Conservation (phyloP, 1,140 invertebrate species). For the Psix sp. region DNA sequence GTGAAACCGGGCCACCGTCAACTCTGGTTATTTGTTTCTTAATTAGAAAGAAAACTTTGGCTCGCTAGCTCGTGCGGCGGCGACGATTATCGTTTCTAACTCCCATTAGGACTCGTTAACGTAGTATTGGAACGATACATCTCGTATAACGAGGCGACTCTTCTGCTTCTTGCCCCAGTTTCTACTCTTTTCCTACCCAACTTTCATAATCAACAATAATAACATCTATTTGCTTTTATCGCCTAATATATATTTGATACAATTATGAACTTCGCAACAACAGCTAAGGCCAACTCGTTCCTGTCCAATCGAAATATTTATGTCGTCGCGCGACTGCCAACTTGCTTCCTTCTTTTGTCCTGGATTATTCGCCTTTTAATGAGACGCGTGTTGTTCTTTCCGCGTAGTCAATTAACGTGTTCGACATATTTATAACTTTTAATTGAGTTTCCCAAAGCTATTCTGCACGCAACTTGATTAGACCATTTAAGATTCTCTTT, state of each 20-base stretch:
- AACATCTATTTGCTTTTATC: constrained; percentile 57
- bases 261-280: constrained; percentile 45
- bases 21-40: constrained; percentile 75
- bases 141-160: constrained; percentile 65
- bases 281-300: constrained; percentile 28
- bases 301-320: constrained; percentile 46
- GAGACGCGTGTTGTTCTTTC: constrained; percentile 35
- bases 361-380: constrained; percentile 30
- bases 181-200: constrained; percentile 46
- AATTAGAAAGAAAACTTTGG: constrained; percentile 75
- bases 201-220: constrained; percentile 60
- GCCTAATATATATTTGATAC: constrained; percentile 57
- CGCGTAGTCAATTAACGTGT: constrained; percentile 21
- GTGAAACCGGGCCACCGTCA: constrained; percentile 70
- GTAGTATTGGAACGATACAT: constrained; percentile 74
- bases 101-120: constrained; percentile 75
- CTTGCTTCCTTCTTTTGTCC: constrained; percentile 14
- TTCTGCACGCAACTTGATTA: constrained; percentile 18
- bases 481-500: constrained; percentile 7
- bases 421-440: constrained; percentile 26
- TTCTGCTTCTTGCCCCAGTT: constrained; percentile 57
- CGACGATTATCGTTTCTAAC: constrained; percentile 75
- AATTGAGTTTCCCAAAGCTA: constrained; percentile 22
- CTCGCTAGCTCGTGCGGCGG: constrained; percentile 64
- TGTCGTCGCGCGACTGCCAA: constrained; percentile 8